Evolutionary conservation across 2,888 invertebrate species (phyloP), one percentile per base, ranked within the genome.

Genomic region (Oscheius sp.): DNA sequence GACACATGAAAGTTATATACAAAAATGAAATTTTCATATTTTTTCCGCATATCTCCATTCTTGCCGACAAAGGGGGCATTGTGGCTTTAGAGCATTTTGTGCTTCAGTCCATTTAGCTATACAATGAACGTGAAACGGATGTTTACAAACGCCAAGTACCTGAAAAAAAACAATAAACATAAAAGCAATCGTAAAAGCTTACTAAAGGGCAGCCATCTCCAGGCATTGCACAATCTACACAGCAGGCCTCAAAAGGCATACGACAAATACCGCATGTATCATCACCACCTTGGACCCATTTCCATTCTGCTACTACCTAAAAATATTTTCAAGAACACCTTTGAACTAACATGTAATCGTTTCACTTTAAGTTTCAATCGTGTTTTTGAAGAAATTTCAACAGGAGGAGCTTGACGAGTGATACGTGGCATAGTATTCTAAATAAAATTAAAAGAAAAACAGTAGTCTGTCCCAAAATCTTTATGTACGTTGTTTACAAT

Each of bases 81-180:
- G 88, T 67, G 89, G 88, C 47, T 70, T 73, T 22, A 73, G 70
- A 36, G 71, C 66, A 8, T 67, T 49, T 76, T 89, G 89, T 91
- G 95, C 93, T 87, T 96, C 94, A 59, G 97, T 90, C 98, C 98
- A 98, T 90, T 97, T 97, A 87, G 95, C 94, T 85, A 98, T 99
- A 89, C 98, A 98, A 88, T 98, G 98, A 88, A 96, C 95, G 88
- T 99, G 98, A 88, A 98, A 98, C 89, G 96, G 96, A 89, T 98
- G 98, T 8, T 95, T 94, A 88, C 98, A 98, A 86, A 93, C 92
- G 71, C 98, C 97, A 94, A 80, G 51, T 6, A 79, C 76, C 80
- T 81, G 59, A 32, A 75, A 64, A 28, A 33, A 24, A 8, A 41
- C 36, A 36, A 9, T 36, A 36, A 14, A 36, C 36, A 36, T 14